Evolutionary conservation across 2,888 invertebrate species (phyloP).

Genomic region (Drosophila parthenogenetica): DNA sequence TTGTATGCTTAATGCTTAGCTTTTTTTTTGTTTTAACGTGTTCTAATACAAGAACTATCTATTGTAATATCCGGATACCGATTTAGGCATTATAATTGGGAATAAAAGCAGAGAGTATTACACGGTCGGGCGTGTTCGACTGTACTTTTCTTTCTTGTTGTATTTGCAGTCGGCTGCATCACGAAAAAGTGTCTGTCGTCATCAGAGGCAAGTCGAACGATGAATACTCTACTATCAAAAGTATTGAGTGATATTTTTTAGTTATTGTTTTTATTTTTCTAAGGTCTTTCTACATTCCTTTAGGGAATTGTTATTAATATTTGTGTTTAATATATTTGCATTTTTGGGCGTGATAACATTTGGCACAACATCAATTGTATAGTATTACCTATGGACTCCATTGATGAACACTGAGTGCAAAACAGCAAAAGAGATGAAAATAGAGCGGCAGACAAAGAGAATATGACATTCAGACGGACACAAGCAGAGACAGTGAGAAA

Average conservation of each 20-base stretch:
- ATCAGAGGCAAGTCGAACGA: conserved; percentile 3
- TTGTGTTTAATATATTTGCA: not conserved
- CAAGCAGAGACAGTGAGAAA: conserved; percentile 3
- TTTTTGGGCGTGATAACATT: not conserved
- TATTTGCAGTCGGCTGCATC: conserved; percentile 67
- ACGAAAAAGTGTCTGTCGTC: conserved; percentile 15
- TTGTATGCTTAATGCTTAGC: too few relatives aligned
- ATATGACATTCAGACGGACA: not conserved
- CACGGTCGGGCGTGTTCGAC: too few relatives aligned
- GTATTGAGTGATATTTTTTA: not conserved
- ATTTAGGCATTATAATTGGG: too few relatives aligned
- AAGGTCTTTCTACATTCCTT: too few relatives aligned
- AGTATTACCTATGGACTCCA: not conserved
- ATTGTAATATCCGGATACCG: too few relatives aligned
- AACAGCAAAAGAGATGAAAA: conserved; percentile 25
- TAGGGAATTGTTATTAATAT: not conserved
- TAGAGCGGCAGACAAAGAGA: conserved; percentile 7
- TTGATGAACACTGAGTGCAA: conserved; percentile 12
- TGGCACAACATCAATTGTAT: not conserved
- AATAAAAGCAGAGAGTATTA: too few relatives aligned
- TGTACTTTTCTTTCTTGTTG: too few relatives aligned
- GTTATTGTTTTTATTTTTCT: too few relatives aligned
- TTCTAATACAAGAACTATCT: too few relatives aligned
- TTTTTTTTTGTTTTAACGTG: too few relatives aligned
- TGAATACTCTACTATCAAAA: conserved; percentile 29